Base-by-base conservation (phyloP, 2,797 vertebrate species). In the Coccyzus lansbergi region DNA sequence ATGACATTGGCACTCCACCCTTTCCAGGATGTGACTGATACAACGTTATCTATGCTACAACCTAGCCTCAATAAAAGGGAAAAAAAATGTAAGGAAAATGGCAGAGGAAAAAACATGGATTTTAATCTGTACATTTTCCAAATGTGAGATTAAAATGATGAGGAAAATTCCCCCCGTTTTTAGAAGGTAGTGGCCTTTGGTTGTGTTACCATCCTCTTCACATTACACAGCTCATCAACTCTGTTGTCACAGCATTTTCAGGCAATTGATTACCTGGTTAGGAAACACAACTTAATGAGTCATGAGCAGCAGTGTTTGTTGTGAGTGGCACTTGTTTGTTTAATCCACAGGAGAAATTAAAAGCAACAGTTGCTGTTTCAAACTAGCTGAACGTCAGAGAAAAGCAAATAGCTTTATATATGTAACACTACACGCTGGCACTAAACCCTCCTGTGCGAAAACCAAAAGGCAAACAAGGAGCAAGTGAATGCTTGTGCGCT, bases 201-300 rank as follows among this genome's bases (percentile, higher is more conserved):
- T 42, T 92, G 67, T 10, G 19, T 31, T 83, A 59, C 52, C 1
- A 0, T 86, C 63, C 2, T 80, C 74, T 91, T 71, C 28, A 2
- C 71, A 82, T 84, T 91, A 77, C 92, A 93, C 83, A 95, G 70
- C 80, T 90, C 92, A 93, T 94, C 92, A 91, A 31, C 80, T 86
- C 49, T 76, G 70, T 91, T 84, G 92, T 90, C 36, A 0, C 63
- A 94, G 92, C 67, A 49, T 88, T 90, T 91, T 90, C 95, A 88
- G 83, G 63, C 85, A 95, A 95, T 89, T 88, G 89, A 95, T 90
- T 92, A 93, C 93, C 91, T 95, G 93, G 82, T 92, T 95, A 87
- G 79, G 85, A 94, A 95, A 84, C 81, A 84, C 49, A 83, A 31
- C 63, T 81, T 95, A 95, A 88, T 96, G 92, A 95, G 85, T 93